Evolutionary conservation across 1,140 invertebrate species (phyloP), one percentile per base, ranked within the genome.

Genomic region (Philopotamus ludificatus): DNA sequence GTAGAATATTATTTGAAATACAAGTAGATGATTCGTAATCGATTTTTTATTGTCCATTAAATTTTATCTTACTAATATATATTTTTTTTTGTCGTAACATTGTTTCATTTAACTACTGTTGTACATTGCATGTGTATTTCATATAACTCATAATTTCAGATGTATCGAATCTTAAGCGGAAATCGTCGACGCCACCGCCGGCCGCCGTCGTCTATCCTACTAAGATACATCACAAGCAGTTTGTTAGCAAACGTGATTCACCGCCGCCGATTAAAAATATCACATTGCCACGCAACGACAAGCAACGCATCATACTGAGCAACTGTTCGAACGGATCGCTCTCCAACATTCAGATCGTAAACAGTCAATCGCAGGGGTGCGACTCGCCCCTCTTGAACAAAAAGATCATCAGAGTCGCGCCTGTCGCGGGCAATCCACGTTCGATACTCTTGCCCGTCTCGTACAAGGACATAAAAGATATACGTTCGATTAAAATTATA

Each of bases 401-500:
- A 34, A 78, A 82, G 70, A 77, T 84, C n/a, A 81, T 83, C 15
- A 71, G 82, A 61, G 82, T 84, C 1, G 82, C 82, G 12, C 79
- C 80, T 0, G 77, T 83, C 72, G 76, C 79, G 15, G 81, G 79
- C 7, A 85, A 87, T 72, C 83, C 84, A 1, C 77, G 86, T 1
- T 88, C 87, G 0, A 85, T 90, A 53, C 75, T 90, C 1, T 74
- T 89, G 39, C 88, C 87, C 0, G 83, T 89, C 1, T 86, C 81
- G n/a, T 75, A 88, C 22, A 86, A 86, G 70, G 83, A 85, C 34
- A 82, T 85, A 78, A 88, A 87, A 72, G 85, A 88, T 71, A 77
- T 88, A 8, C 82, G 84, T 54, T 85, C 85, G 0, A 87, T 89
- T 47, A 89, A 89, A 75, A 88, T 89, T n/a, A 84, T 90, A 34